Conservation (phyloP, 2,888 invertebrate genomes). For the Ormyrus rosae region DNA sequence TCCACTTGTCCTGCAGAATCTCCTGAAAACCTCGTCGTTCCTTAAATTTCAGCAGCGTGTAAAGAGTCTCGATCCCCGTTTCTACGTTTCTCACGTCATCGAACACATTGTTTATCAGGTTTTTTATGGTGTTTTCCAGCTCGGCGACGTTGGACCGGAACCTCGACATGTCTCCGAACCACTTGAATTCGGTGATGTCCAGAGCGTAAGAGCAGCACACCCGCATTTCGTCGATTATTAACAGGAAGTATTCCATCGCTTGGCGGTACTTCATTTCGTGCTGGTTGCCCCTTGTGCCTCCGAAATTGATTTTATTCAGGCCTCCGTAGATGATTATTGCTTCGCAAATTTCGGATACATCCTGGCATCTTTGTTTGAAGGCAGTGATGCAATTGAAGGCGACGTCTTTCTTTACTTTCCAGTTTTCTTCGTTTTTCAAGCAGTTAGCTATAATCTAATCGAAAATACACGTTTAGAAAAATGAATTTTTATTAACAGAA, state of each 20-base stretch:
- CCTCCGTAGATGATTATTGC: constrained; percentile 77
- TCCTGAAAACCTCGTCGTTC: constrained; percentile 60
- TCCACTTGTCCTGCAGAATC: constrained; percentile 65
- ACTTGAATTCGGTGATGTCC: constrained; percentile 75
- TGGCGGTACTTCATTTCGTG: constrained; percentile 68
- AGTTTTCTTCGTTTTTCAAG: constrained; percentile 64
- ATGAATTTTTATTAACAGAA: neutral
- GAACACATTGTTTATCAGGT: constrained; percentile 77
- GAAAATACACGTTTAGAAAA: neutral
- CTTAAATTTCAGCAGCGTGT: constrained; percentile 70
- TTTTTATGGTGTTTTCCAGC: constrained; percentile 78
- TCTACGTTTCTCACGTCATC: constrained; percentile 77
- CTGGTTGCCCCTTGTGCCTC: constrained; percentile 74
- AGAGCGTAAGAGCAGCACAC: constrained; percentile 74
- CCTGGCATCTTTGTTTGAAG: constrained; percentile 78
- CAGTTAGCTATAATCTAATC: constrained; percentile 51
- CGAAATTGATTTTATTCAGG: constrained; percentile 75
- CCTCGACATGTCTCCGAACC: constrained; percentile 75
- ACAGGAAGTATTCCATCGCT: constrained; percentile 76
- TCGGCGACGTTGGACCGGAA: constrained; percentile 74
- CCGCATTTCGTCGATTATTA: constrained; percentile 74
- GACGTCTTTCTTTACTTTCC: constrained; percentile 73
- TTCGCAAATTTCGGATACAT: constrained; percentile 78
- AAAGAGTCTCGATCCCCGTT: constrained; percentile 78
- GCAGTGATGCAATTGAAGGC: constrained; percentile 79